Base-by-base conservation (phyloP, 2,888 invertebrate genomes). In the Empis livida region DNA sequence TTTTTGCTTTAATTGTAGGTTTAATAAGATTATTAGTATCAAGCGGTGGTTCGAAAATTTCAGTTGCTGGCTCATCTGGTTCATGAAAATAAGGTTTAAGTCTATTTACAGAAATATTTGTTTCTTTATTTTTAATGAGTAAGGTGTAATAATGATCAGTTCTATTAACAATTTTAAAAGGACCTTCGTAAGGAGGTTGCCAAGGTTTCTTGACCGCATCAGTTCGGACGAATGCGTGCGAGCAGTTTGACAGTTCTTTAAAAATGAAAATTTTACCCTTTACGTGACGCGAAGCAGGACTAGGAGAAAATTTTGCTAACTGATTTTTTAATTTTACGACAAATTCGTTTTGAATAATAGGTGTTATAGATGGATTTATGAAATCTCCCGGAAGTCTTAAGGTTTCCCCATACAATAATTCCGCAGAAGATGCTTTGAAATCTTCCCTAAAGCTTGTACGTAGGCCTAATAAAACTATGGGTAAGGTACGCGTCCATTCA, bases 161-260 rank as follows among this genome's bases (percentile, higher is more conserved):
- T 17, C 55, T 47, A 8, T 40, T 38, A 6, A 55, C 4, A 1
- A 56, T 54, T 41, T 45, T 43, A 42, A 41, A 53, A 17, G 55
- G 55, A 1, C 55, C 54, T 17, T 51, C 48, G 48, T 56, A 55
- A n/a, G 53, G 51, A 3, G 44, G 42, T 44, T 54, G 49, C 8
- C 57, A 40, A 10, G 55, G 49, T 42, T 48, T 49, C 31, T 49
- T 46, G 6, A 56, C 49, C 1, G 52, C 40, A 35, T 56, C 51
- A 27, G 51, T 39, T 40, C 56, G 23, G 3, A 58, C 15, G 43
- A 55, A 55, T 5, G 56, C 56, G 23, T 54, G 53, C 8, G 51
- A 43, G 17, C 46, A n/a, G n/a, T n/a, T n/a, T n/a, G n/a, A n/a
- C n/a, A n/a, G n/a, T 35, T 13, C 13, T 35, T 35, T 35, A n/a